phyloP scores from a whole-genome alignment of 1,140 invertebrate species.

The Drosophila suzukii region DNA sequence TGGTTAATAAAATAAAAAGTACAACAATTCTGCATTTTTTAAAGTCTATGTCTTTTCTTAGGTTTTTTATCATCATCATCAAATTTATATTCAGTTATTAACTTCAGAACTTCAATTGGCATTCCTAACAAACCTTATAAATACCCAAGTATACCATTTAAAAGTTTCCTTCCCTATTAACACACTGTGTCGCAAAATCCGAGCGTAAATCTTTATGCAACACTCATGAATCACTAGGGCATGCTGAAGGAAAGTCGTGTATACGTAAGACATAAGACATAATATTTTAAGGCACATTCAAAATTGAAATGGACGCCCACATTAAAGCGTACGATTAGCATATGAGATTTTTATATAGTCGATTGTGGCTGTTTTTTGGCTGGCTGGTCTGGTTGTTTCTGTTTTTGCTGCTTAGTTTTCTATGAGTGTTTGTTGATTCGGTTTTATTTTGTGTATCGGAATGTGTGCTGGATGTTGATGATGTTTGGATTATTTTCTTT shows the following conservation, averaged over 20 bases:
- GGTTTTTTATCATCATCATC: no score
- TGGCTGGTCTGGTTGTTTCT: constrained; percentile 25
- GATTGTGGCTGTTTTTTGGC: constrained; percentile 34
- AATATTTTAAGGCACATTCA: constrained; percentile 25
- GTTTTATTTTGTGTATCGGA: constrained; percentile 27
- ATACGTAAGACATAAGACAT: constrained; percentile 18
- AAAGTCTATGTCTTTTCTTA: no score
- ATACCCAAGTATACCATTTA: no score
- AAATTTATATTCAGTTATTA: no score
- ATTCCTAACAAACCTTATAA: not conserved
- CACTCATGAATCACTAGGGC: constrained; percentile 33
- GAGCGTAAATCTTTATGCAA: constrained; percentile 39
- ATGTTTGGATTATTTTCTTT: constrained; percentile 51
- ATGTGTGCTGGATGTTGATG: constrained; percentile 49
- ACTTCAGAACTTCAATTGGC: not conserved
- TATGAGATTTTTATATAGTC: constrained; percentile 50
- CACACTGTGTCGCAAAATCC: constrained; percentile 6
- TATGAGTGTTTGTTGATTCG: constrained; percentile 46
- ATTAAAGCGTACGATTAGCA: constrained; percentile 62
- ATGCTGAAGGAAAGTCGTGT: constrained; percentile 25
- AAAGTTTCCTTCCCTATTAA: not conserved
- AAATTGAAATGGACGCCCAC: constrained; percentile 54
- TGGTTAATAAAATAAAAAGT: no score
- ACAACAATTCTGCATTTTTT: no score
- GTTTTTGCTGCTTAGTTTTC: constrained; percentile 32